Evolutionary conservation across 2,888 invertebrate species (phyloP), one percentile per base, ranked within the genome.

Genomic region (Macrosoma leucophasiata): DNA sequence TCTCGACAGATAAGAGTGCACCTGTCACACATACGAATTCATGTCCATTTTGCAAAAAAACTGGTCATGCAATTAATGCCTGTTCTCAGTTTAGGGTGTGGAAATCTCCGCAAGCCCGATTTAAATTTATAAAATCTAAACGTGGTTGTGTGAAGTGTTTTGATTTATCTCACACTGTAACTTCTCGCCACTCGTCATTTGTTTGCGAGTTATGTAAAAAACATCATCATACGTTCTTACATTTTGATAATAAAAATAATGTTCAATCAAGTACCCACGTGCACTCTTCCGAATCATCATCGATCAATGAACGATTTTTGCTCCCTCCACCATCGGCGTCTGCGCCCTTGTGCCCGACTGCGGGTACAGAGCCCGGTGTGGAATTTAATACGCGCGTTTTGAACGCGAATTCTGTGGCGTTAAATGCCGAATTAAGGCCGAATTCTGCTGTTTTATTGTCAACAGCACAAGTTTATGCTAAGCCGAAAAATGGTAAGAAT

Each of bases 391-490:
- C n/a, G n/a, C n/a, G n/a, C n/a, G n/a, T n/a, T n/a, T n/a, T n/a
- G n/a, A n/a, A n/a, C n/a, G n/a, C n/a, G n/a, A n/a, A n/a, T 11
- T 9, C 21, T 9, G 21, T 21, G 21, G 3, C 11, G 9, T 9
- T 21, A 2, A 10, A 9, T 4, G 7, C 23, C 2, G 13, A 23
- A 4, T 2, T 13, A 1, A 22, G 13, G 11, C 7, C 22, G 11
- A 22, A 22, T 3, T 21, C 21, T 8, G 8, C 22, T 2, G 13
- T 22, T 7, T 13, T 22, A 12, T 22, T 22, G 13, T 11, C 22
- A 8, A 27, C 27, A 3, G 27, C 27, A 10, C 27, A 27, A 18
- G 18, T 27, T 4, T 17, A 27, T 18, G 27, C 17, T n/a, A 17
- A 5, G n/a, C 9, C 13, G 13, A 15, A 27, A 17, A 27, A 10